A percentile compares a stretch with the other conserved stretches of the same genome.
Conservation (phyloP, 2,888 invertebrate genomes). For the Metallyticus violacea region DNA sequence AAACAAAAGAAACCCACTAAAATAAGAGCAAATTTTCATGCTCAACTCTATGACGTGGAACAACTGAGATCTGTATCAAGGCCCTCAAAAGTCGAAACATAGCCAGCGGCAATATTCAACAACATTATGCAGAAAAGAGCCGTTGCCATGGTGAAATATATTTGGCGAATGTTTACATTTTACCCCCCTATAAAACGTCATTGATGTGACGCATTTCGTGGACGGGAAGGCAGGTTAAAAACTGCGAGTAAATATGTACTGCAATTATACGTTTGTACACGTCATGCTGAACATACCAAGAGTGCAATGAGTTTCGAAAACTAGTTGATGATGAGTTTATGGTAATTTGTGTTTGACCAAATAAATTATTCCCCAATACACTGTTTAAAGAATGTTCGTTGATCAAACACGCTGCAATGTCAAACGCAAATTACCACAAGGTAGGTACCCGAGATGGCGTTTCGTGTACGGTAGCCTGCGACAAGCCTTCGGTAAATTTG, state of each 20-base stretch:
- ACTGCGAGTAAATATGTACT: background rate
- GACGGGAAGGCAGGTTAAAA: background rate
- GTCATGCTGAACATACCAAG: background rate
- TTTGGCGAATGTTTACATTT: too few species aligned
- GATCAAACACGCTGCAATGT: background rate
- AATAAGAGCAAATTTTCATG: too few species aligned
- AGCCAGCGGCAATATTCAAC: too few species aligned
- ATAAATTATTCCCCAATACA: background rate
- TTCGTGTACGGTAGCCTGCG: background rate
- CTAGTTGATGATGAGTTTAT: background rate
- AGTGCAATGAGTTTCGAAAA: background rate
- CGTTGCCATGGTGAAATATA: too few species aligned
- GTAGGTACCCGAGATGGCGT: background rate
- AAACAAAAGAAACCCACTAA: too few species aligned
- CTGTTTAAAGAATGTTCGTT: background rate
- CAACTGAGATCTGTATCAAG: too few species aligned
- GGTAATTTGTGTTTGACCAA: background rate
- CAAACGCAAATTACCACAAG: background rate
- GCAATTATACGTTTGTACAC: background rate
- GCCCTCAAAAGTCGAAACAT: too few species aligned
- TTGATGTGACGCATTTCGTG: background rate
- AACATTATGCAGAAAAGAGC: too few species aligned
- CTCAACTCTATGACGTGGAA: too few species aligned
- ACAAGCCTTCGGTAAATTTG: background rate
- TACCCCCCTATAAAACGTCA: background rate